phyloP scores from a whole-genome alignment of 2,888 invertebrate genomes.

The Ceramica pisi region DNA sequence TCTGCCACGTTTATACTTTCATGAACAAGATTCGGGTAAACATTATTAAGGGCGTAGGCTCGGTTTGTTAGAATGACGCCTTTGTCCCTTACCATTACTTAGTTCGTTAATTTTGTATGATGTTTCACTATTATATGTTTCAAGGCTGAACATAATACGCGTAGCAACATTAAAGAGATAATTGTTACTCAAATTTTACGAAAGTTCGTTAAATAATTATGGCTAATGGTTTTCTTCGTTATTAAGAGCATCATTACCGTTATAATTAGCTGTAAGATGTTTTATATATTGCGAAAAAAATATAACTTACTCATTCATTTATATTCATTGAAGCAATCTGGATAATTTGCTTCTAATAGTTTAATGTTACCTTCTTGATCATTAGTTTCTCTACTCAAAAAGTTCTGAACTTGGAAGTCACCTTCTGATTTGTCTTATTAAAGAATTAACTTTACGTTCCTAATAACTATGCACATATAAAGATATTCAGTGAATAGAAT shows the following conservation, averaged over 20 bases:
- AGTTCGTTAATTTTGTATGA: constrained; percentile 52
- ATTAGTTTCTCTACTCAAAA: background rate
- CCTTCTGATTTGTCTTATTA: background rate
- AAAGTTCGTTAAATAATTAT: constrained; percentile 4
- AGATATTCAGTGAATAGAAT: constrained; percentile 6
- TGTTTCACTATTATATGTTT: constrained; percentile 23
- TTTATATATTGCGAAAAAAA: background rate
- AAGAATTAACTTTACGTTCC: constrained; percentile 1
- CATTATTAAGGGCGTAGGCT: constrained; percentile 40
- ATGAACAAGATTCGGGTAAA: constrained; percentile 47
- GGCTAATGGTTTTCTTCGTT: background rate
- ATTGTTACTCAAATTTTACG: constrained; percentile 17
- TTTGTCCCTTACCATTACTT: constrained; percentile 50
- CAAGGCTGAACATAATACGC: constrained; percentile 43
- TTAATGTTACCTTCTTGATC: background rate
- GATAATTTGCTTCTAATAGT: background rate
- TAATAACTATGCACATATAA: background rate
- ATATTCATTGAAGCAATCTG: background rate
- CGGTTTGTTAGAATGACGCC: constrained; percentile 33
- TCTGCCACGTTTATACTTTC: constrained; percentile 45
- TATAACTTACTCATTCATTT: background rate
- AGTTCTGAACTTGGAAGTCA: too few relatives aligned
- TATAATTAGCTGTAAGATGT: background rate
- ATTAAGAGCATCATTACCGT: background rate
- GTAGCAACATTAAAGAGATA: constrained; percentile 10